Evolutionary conservation across 2,888 invertebrate genomes (phyloP).

Genomic region (Oasisia sp.): DNA sequence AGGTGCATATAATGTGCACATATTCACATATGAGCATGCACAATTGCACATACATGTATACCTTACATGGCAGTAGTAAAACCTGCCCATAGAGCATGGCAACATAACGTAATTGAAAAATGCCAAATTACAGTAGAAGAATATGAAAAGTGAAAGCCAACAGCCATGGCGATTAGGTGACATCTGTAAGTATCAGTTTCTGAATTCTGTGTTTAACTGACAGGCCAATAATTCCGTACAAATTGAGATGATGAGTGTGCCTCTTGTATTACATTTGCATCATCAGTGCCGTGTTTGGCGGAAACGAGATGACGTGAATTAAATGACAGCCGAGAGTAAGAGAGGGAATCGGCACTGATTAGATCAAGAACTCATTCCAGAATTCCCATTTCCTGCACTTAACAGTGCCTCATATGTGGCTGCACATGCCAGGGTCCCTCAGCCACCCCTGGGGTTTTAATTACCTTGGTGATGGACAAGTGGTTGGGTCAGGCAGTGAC

Average conservation of each 20-base stretch:
- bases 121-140: too few relatives aligned
- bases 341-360: not conserved
- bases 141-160: too few relatives aligned
- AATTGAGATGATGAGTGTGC: not conserved
- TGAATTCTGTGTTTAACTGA: not conserved
- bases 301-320: not conserved
- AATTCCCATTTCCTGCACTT: constrained; percentile 6
- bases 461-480: not conserved
- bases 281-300: not conserved
- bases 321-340: not conserved
- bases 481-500: not conserved
- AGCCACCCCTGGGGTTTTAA: constrained; percentile 1
- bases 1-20: too few relatives aligned
- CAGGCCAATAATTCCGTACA: not conserved
- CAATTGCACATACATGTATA: too few relatives aligned
- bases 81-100: too few relatives aligned
- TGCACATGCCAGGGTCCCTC: not conserved
- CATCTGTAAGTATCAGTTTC: too few relatives aligned
- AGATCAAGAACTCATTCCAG: not conserved
- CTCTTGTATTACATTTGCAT: not conserved
- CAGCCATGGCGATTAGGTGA: too few relatives aligned
- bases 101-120: too few relatives aligned
- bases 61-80: too few relatives aligned
- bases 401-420: not conserved
- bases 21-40: too few relatives aligned